Conservation (phyloP, 2,113 vertebrate genomes). For the Gopherus evgoodei region DNA sequence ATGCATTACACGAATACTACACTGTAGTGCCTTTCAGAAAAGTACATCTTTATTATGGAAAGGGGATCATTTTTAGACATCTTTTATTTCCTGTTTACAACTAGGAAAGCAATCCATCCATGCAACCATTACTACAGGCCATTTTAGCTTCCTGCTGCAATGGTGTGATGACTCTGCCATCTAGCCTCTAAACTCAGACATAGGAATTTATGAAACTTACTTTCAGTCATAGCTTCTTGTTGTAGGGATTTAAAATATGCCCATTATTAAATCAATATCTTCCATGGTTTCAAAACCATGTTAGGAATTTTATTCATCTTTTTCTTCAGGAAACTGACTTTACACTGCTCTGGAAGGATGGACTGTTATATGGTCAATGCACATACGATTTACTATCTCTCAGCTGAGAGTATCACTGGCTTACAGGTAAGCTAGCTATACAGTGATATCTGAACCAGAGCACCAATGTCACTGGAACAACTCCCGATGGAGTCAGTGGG, state of each 20-base stretch:
- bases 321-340: background rate
- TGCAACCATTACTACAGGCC: background rate
- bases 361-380: background rate
- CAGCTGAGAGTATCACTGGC: background rate
- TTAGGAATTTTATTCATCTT: background rate
- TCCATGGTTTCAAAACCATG: background rate
- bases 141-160: background rate
- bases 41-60: rapidly evolving
- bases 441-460: background rate
- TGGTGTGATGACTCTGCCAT: slow-evolving; percentile 63
- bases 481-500: background rate
- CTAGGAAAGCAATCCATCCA: background rate
- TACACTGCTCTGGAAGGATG: background rate
- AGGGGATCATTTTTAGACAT: background rate
- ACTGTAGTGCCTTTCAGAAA: background rate
- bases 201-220: rapidly evolving
- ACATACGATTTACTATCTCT: background rate
- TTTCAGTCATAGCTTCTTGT: background rate
- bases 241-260: rapidly evolving
- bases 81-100: background rate
- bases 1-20: background rate
- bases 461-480: background rate
- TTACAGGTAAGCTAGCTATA: background rate
- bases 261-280: background rate
- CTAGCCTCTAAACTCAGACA: slow-evolving; percentile 57